These are phyloP conservation scores for Megaleporinus macrocephalus DNA, from an alignment of 2,113 vertebrate species.

Conservation along the genomic window DNA sequence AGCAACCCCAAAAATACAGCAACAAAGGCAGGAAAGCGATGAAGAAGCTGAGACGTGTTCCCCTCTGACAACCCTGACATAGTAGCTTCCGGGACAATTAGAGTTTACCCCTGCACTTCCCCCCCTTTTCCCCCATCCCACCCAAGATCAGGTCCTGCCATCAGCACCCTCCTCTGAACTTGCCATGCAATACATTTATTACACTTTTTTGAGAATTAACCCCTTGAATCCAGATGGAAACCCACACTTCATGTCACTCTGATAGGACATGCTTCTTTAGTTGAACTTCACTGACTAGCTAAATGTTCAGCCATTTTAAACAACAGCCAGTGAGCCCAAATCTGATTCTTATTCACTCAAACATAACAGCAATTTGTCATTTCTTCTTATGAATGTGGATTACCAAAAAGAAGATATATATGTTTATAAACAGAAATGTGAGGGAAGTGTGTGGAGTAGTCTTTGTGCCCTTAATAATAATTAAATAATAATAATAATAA, in stretches of 20 bases:
- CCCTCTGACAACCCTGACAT: conserved; percentile 67
- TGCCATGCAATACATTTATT: background rate
- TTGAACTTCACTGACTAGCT: too few species aligned
- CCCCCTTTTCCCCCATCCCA: background rate
- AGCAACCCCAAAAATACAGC: conserved; percentile 37
- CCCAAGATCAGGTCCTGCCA: background rate
- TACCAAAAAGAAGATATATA: too few species aligned
- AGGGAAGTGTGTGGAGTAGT: too few species aligned
- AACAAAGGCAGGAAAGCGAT: conserved; percentile 66
- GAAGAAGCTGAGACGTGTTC: conserved; percentile 49
- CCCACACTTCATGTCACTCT: background rate
- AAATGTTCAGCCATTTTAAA: too few species aligned
- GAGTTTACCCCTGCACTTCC: conserved; percentile 61
- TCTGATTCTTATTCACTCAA: too few species aligned
- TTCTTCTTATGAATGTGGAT: too few species aligned
- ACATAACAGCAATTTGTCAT: too few species aligned
- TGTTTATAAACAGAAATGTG: too few species aligned
- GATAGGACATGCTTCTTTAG: too few species aligned
- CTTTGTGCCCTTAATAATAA: too few species aligned
- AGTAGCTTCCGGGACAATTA: conserved; percentile 77
- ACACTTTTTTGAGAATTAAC: background rate
- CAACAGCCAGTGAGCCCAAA: too few species aligned
- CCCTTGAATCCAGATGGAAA: background rate
- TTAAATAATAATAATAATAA: too few species aligned
- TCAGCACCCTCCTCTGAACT: background rate